These are phyloP conservation scores for Yponomeuta malinellus DNA, from an alignment of 2,888 invertebrate species.

Conservation along the genomic window DNA sequence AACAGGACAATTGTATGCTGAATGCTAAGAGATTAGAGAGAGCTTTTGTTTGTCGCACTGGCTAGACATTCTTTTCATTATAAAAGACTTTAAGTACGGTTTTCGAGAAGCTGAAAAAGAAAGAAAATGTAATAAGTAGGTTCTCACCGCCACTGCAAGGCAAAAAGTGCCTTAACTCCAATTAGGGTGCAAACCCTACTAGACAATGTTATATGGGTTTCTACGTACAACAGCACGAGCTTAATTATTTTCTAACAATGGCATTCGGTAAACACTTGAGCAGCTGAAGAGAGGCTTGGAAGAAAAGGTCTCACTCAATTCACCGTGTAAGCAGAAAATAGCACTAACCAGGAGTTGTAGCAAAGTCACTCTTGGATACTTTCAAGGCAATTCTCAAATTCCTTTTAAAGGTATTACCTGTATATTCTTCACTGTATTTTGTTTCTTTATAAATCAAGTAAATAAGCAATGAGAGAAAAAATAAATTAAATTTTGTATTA, in stretches of 20 bases:
- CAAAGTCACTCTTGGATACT: too few relatives aligned
- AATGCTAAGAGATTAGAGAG: not conserved
- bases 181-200: too few relatives aligned
- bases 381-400: too few relatives aligned
- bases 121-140: too few relatives aligned
- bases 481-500: too few relatives aligned
- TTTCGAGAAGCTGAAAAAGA: too few relatives aligned
- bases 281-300: not conserved
- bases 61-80: not conserved
- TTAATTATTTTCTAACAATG: slow-evolving; percentile 2
- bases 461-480: too few relatives aligned
- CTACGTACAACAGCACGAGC: not conserved
- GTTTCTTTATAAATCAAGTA: too few relatives aligned
- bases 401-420: too few relatives aligned
- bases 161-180: too few relatives aligned
- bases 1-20: not conserved
- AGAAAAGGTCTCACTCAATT: slow-evolving; percentile 8
- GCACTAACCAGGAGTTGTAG: not conserved
- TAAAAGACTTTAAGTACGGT: not conserved
- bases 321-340: not conserved
- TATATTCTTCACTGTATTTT: too few relatives aligned
- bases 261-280: not conserved
- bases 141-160: too few relatives aligned
- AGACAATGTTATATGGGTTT: not conserved
- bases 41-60: not conserved